Evolutionary conservation across 2,888 invertebrate species (phyloP).

Genomic region (Plusia festucae): DNA sequence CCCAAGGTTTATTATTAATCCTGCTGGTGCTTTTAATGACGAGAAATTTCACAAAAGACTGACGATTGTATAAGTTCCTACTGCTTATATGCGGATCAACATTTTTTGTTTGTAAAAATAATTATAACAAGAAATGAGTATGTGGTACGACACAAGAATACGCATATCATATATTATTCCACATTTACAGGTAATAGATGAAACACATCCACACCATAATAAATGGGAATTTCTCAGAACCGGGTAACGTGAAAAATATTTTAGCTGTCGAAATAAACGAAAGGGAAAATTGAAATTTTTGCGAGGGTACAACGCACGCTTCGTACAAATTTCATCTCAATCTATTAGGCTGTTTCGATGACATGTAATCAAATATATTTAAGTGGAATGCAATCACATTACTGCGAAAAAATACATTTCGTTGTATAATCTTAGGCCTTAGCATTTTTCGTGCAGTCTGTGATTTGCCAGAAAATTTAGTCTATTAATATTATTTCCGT

Average conservation of each 20-base stretch:
- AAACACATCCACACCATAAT: constrained; percentile 1
- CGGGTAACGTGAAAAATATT: background rate
- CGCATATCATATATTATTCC: background rate
- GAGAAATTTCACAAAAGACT: too few species aligned
- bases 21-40: too few species aligned
- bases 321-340: background rate
- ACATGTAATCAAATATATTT: background rate
- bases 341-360: background rate
- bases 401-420: too few species aligned
- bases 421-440: too few species aligned
- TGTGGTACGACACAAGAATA: background rate
- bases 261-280: background rate
- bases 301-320: background rate
- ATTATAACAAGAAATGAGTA: background rate
- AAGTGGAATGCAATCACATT: too few species aligned
- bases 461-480: too few species aligned
- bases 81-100: too few species aligned
- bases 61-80: too few species aligned
- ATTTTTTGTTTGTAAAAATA: background rate
- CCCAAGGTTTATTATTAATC: too few species aligned
- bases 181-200: background rate
- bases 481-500: too few species aligned
- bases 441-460: too few species aligned
- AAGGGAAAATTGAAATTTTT: background rate
- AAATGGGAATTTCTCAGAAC: background rate